These are phyloP conservation scores for Alouatta palliata DNA, from an alignment of 2,113 vertebrate genomes.

Conservation along the genomic window DNA sequence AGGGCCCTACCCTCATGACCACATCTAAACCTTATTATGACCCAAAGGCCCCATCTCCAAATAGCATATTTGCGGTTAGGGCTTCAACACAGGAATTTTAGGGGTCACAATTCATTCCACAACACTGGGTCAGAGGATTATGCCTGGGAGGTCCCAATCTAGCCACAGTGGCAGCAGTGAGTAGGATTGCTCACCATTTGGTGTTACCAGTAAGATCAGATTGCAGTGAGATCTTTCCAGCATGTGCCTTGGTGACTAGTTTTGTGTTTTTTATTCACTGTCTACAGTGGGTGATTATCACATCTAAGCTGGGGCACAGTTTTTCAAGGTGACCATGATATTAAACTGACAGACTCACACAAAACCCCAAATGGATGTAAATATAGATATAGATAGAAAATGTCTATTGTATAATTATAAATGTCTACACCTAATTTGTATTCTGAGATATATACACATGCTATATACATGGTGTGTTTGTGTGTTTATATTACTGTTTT, in stretches of 20 bases:
- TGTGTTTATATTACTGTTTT: neutral
- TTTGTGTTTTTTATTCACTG: neutral
- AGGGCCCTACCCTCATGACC: neutral
- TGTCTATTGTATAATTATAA: neutral
- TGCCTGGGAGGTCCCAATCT: neutral
- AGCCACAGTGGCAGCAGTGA: neutral
- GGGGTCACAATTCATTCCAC: neutral
- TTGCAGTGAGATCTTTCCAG: neutral
- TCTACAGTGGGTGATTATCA: neutral
- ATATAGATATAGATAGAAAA: neutral
- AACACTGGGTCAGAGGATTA: neutral
- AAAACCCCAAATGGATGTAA: slow-evolving; percentile 1
- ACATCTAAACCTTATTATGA: neutral
- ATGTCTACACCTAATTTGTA: neutral
- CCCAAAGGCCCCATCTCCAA: neutral
- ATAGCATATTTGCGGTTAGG: neutral
- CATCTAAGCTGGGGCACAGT: neutral
- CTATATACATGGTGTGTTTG: too few species aligned
- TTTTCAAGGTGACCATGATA: neutral
- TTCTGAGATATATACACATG: neutral
- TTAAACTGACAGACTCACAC: neutral
- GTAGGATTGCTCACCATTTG: neutral
- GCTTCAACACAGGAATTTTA: neutral
- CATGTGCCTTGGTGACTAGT: neutral
- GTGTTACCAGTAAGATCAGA: neutral